Percentiles rank a stretch among this genome's conserved stretches.
These are phyloP conservation scores for Agrotis ipsilon DNA, from an alignment of 2,888 invertebrate genomes.

Conservation along the genomic window DNA sequence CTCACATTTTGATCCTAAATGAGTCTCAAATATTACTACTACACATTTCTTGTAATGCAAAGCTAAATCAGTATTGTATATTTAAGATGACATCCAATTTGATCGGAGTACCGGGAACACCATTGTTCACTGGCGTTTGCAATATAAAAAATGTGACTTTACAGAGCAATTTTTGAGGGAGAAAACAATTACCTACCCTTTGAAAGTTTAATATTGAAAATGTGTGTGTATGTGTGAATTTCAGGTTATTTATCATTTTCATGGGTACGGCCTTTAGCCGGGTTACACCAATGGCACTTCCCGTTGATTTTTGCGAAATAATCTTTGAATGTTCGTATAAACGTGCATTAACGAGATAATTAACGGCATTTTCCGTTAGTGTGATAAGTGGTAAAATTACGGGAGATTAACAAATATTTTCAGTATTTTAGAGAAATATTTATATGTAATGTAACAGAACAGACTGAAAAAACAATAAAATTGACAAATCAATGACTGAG, in stretches of 20 bases:
- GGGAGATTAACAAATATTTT: too few species aligned
- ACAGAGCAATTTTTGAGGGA: constrained; percentile 75
- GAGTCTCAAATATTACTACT: too few species aligned
- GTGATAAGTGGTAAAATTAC: too few species aligned
- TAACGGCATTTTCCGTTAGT: too few species aligned
- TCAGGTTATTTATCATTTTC: constrained; percentile 55
- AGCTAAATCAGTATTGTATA: not conserved
- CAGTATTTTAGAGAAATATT: too few species aligned
- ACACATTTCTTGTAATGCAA: not conserved
- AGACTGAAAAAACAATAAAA: too few species aligned
- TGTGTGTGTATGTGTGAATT: constrained; percentile 53
- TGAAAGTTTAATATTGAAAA: constrained; percentile 67
- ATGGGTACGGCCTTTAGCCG: not conserved
- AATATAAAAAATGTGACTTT: constrained; percentile 79
- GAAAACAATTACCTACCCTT: constrained; percentile 75
- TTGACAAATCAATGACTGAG: not conserved
- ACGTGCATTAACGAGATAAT: too few species aligned
- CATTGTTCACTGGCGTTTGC: constrained; percentile 68
- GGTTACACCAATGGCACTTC: too few species aligned
- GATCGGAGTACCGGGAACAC: constrained; percentile 50
- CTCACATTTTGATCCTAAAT: too few species aligned
- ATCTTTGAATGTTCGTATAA: too few species aligned
- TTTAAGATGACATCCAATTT: not conserved
- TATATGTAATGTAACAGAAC: too few species aligned
- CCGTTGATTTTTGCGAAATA: too few species aligned